Conservation (phyloP, 2,797 vertebrate species). For the Aulostomus chinensis region DNA sequence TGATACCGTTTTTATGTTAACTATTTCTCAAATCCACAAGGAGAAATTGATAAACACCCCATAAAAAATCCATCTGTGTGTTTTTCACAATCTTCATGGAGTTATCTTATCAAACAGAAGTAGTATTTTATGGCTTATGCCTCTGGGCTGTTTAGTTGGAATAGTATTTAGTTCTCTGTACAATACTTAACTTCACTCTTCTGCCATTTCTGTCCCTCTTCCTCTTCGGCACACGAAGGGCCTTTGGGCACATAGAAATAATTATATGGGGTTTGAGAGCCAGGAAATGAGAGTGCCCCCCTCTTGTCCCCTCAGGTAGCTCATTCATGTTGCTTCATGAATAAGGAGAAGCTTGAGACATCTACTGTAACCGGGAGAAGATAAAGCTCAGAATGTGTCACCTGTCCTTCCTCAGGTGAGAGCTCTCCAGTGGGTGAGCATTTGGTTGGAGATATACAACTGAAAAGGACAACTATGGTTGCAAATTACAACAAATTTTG, state of each 20-base stretch:
- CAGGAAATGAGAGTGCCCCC: slow-evolving; percentile 64
- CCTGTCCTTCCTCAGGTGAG: too few species aligned
- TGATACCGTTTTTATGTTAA: slow-evolving; percentile 3
- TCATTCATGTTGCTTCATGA: slow-evolving; percentile 53
- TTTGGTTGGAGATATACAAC: too few species aligned
- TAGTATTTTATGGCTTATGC: slow-evolving; percentile 24
- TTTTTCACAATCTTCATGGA: slow-evolving; percentile 4
- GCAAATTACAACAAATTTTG: too few species aligned
- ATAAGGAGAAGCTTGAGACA: slow-evolving; percentile 48
- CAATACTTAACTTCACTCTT: slow-evolving; percentile 5
- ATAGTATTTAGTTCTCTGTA: slow-evolving; percentile 6
- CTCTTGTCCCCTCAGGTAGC: slow-evolving; percentile 51
- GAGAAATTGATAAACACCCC: neutral
- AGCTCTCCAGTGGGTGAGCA: too few species aligned
- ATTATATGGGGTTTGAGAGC: slow-evolving; percentile 59
- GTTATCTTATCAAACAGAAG: slow-evolving; percentile 12
- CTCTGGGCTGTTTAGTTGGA: neutral
- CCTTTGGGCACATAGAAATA: slow-evolving; percentile 55
- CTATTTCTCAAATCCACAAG: slow-evolving; percentile 8
- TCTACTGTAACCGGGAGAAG: slow-evolving; percentile 25
- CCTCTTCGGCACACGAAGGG: slow-evolving; percentile 21
- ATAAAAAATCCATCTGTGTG: neutral
- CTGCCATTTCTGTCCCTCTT: slow-evolving; percentile 17
- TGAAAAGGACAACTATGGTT: too few species aligned
- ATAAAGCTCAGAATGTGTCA: slow-evolving; percentile 3